Conservation (phyloP, 2,888 invertebrate genomes). For the Papilio elwesi region DNA sequence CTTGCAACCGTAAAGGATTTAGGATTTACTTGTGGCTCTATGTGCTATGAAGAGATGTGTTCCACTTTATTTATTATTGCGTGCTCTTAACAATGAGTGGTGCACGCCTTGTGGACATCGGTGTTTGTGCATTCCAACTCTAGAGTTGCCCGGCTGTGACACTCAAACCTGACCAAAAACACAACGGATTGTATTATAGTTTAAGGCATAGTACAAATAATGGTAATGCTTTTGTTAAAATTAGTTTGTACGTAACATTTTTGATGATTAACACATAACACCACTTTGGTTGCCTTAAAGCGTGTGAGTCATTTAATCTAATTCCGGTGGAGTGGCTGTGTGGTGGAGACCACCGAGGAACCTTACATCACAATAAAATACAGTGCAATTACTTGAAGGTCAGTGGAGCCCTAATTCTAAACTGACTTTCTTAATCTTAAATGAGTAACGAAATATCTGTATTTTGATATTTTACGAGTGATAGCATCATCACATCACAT, state of each 20-base stretch:
- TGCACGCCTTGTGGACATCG: neutral
- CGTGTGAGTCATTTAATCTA: neutral
- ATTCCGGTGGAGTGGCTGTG: slow-evolving; percentile 30
- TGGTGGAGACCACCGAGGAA: neutral
- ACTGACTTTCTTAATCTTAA: slow-evolving; percentile 1
- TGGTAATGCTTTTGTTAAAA: slow-evolving; percentile 55
- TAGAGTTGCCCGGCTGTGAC: neutral
- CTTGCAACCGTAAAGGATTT: no score
- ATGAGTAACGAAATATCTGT: neutral
- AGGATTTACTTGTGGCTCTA: neutral
- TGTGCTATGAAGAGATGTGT: neutral
- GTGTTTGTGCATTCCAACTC: slow-evolving; percentile 17
- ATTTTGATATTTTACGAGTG: slow-evolving; percentile 7
- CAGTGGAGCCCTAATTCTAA: neutral
- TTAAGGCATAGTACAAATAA: slow-evolving; percentile 77
- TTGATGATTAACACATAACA: slow-evolving; percentile 57
- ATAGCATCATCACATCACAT: neutral
- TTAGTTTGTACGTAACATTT: slow-evolving; percentile 62
- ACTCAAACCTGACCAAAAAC: slow-evolving; percentile 54
- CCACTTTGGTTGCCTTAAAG: slow-evolving; percentile 74
- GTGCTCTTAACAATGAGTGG: neutral
- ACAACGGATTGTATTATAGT: slow-evolving; percentile 54
- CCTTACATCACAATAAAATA: neutral
- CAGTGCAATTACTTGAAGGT: slow-evolving; percentile 1
- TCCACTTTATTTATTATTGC: neutral